Conservation (phyloP, 2,888 invertebrate species). For the Ectemnius cavifrons region DNA sequence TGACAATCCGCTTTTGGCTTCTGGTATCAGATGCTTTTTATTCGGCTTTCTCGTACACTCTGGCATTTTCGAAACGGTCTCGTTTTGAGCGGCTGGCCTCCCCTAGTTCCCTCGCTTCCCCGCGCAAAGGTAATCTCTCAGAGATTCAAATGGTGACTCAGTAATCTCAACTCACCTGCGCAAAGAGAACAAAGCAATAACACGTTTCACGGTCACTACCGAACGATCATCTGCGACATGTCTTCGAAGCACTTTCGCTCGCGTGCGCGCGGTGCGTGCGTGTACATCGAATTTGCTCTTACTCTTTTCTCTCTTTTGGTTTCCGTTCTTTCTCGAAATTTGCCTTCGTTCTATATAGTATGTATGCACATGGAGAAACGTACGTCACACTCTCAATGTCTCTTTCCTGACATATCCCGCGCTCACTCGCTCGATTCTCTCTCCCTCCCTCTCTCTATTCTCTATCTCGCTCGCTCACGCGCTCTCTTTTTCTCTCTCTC, state of each 20-base stretch:
- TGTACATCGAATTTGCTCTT: slow-evolving; percentile 19
- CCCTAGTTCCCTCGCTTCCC: slow-evolving; percentile 77
- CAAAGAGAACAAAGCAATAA: slow-evolving; percentile 74
- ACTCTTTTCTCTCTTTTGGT: slow-evolving; percentile 19
- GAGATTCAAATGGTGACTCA: slow-evolving; percentile 76
- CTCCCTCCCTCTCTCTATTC: slow-evolving; percentile 18
- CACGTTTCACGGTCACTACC: slow-evolving; percentile 69
- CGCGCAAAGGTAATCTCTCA: slow-evolving; percentile 75
- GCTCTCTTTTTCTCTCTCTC: slow-evolving; percentile 20
- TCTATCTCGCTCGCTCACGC: slow-evolving; percentile 1
- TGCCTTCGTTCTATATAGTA: slow-evolving; percentile 8
- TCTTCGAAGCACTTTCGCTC: slow-evolving; percentile 60
- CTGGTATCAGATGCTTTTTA: slow-evolving; percentile 51
- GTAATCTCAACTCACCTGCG: slow-evolving; percentile 78
- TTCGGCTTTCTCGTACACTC: slow-evolving; percentile 47
- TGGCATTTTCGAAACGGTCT: slow-evolving; percentile 43
- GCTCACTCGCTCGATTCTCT: slow-evolving; percentile 24
- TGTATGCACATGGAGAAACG: slow-evolving; percentile 28
- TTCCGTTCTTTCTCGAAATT: slow-evolving; percentile 23
- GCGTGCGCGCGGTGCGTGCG: slow-evolving; percentile 43
- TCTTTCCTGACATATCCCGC: slow-evolving; percentile 12
- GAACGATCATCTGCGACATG: slow-evolving; percentile 61
- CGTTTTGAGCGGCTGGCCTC: slow-evolving; percentile 76
- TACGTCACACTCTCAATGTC: slow-evolving; percentile 43
- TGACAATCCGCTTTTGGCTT: slow-evolving; percentile 47